Conservation (phyloP, 2,113 vertebrate species). For the Piprites chloris region DNA sequence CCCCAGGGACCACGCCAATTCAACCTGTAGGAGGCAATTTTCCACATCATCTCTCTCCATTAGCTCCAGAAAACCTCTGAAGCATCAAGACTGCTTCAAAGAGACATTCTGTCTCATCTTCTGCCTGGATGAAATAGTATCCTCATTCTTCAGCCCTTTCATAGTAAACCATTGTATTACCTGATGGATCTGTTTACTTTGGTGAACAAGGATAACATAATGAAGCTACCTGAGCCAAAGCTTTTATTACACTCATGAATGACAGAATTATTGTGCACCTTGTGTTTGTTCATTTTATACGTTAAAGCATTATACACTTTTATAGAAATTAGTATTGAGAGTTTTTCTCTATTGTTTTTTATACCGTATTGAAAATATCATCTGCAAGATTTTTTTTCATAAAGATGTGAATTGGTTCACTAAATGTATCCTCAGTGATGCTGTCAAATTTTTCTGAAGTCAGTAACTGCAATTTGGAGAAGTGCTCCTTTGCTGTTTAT, state of each 20-base stretch:
- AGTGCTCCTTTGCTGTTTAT: not conserved
- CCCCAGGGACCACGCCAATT: constrained; percentile 21
- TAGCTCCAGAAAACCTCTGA: not conserved
- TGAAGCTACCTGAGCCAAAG: not conserved
- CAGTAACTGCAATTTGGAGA: not conserved
- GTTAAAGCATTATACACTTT: not conserved
- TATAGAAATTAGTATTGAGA: not conserved
- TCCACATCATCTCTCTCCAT: constrained; percentile 6
- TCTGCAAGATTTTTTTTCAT: not conserved
- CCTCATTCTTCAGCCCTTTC: not conserved
- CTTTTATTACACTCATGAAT: not conserved
- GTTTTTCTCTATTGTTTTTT: not conserved
- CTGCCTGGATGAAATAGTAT: not conserved
- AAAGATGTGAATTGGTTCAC: not conserved
- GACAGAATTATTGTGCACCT: not conserved
- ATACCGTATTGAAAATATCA: not conserved
- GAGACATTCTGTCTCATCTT: constrained; percentile 10
- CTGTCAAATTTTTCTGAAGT: not conserved
- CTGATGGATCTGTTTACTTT: not conserved
- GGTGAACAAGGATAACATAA: not conserved
- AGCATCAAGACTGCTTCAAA: constrained; percentile 22
- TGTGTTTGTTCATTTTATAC: not conserved
- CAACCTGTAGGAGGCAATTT: not conserved
- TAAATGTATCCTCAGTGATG: not conserved
- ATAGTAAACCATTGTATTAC: not conserved